phyloP scores from a whole-genome alignment of 2,113 vertebrate species.

The Xenopus borealis region DNA sequence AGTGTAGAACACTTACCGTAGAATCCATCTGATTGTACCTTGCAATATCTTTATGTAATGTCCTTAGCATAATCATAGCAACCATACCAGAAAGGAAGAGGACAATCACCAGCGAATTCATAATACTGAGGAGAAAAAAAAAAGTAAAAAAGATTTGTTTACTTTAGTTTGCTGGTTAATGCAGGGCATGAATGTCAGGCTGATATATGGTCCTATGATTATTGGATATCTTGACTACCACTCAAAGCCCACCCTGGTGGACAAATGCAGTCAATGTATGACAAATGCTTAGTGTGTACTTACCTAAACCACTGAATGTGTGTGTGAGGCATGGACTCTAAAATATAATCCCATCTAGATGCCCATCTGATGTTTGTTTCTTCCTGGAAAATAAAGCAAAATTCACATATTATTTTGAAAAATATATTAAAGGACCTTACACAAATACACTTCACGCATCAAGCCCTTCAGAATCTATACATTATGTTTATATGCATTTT shows the following conservation, averaged over 20 bases:
- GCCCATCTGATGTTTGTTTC: constrained; percentile 88
- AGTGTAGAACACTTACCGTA: constrained; percentile 62
- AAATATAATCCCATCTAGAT: constrained; percentile 97
- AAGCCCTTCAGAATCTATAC: too few relatives aligned
- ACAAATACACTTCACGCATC: too few relatives aligned
- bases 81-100: constrained; percentile 98
- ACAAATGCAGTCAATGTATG: too few relatives aligned
- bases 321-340: constrained; percentile 97
- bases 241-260: too few relatives aligned
- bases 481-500: too few relatives aligned
- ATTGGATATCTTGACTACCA: too few relatives aligned
- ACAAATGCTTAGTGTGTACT: constrained; percentile 41
- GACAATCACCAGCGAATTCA: constrained; percentile 98
- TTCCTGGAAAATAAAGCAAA: constrained; percentile 62
- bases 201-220: too few relatives aligned
- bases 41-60: constrained; percentile 96
- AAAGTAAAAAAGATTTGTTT: background rate
- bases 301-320: constrained; percentile 99
- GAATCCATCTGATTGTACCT: constrained; percentile 97
- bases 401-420: too few relatives aligned
- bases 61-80: constrained; percentile 98
- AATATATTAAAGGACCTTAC: too few relatives aligned
- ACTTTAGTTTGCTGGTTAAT: too few relatives aligned
- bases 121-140: constrained; percentile 74
- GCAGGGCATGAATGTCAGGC: too few relatives aligned